Percentiles rank a stretch among this genome's conserved stretches.
Conservation (phyloP, 2,113 vertebrate genomes). For the Leucopsar rothschildi region DNA sequence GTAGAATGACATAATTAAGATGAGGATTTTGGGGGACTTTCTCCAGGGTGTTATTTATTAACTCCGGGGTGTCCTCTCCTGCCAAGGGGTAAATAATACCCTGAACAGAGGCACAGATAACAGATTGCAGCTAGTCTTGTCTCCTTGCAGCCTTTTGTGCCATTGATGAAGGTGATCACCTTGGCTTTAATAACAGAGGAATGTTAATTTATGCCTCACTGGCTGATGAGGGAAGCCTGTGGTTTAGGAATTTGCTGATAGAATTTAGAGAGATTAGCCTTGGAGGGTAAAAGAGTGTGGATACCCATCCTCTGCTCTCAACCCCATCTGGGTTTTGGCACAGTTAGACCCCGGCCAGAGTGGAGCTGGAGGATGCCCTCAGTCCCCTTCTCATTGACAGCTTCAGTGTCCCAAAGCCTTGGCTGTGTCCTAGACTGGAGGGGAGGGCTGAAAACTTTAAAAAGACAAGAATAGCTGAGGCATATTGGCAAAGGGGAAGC, state of each 20-base stretch:
- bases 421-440: background rate
- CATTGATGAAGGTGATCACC: background rate
- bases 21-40: background rate
- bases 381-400: background rate
- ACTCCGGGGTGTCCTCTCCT: background rate
- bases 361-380: background rate
- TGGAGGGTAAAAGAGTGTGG: accelerated
- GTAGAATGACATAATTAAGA: background rate
- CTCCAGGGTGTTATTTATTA: background rate
- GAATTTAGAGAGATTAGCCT: background rate
- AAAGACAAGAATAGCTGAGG: background rate
- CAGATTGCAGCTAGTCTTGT: background rate
- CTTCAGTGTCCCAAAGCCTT: background rate
- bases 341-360: background rate
- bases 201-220: background rate
- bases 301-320: background rate
- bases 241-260: background rate
- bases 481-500: background rate
- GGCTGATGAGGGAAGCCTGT: background rate
- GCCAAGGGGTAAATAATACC: background rate
- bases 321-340: background rate
- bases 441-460: background rate
- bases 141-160: background rate
- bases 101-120: background rate
- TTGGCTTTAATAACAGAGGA: background rate